Evolutionary conservation across 2,888 invertebrate species (phyloP), one percentile per base, ranked within the genome.

Genomic region (Mimas tiliae): DNA sequence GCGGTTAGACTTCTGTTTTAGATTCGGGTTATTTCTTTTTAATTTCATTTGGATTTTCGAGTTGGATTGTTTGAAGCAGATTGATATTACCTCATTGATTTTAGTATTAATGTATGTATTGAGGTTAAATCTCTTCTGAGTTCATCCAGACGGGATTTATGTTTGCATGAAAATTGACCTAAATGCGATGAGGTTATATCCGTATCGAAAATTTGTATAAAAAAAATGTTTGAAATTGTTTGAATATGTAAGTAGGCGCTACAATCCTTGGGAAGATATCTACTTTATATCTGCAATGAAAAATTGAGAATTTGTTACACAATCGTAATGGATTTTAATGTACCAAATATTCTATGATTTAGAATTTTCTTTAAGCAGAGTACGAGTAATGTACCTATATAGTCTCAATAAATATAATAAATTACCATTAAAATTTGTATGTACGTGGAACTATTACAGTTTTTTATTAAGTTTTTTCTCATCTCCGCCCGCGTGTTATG

Each of bases 101-200:
- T 50, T 9, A 19, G 19, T 19, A 9, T 8, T 16, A 19, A 19
- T n/a, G n/a, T n/a, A 19, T 50, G 6, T 19, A 50, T 50, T 50
- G 9, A 50, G 50, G 50, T 50, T 50, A 50, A 50, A 50, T 50
- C 50, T 50, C 50, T 19, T 50, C 50, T 19, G 48, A 16, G 19
- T 19, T 50, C 50, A 50, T 50, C 19, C 50, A 50, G 50, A 16
- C 9, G 3, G 8, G 19, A 50, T 50, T 19, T 50, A 50, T 50
- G 19, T 19, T 19, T 50, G 50, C 50, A 50, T 50, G 16, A 50
- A 50, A 50, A 19, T 50, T 50, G 19, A 50, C 50, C 19, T 50
- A 50, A 48, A 16, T 48, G 16, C 48, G 48, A 48, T 48, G 7
- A 45, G 45, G 12, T 16, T 48, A 16, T 48, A 16, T n/a, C 48